A percentile compares a stretch with the other conserved stretches of the same genome.
Conservation (phyloP, 2,888 invertebrate species). For the Onchidella celtica region DNA sequence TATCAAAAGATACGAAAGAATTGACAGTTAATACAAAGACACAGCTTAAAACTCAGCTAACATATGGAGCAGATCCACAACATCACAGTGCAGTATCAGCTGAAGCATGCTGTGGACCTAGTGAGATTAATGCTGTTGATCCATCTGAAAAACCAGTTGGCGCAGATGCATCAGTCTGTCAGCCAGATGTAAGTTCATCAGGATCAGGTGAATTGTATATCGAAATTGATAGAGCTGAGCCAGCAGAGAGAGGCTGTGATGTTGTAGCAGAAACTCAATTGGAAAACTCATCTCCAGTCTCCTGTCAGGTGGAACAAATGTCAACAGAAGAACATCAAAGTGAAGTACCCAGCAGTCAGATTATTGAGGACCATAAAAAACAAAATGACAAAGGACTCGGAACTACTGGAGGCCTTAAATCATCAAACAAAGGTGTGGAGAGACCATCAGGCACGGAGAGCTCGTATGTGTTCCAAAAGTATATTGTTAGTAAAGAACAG, state of each 20-base stretch:
- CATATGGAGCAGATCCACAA: no score
- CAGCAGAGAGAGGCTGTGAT: not conserved
- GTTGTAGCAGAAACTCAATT: slow-evolving; percentile 36
- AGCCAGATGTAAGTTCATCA: not conserved
- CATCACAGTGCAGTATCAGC: not conserved
- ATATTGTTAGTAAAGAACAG: not conserved
- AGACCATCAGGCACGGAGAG: slow-evolving; percentile 23
- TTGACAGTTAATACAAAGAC: not conserved
- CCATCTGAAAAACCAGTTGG: not conserved
- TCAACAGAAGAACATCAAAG: not conserved
- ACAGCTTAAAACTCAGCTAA: not conserved
- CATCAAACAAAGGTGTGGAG: not conserved
- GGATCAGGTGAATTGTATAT: slow-evolving; percentile 35
- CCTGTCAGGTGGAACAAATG: no score
- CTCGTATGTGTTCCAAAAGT: slow-evolving; percentile 20
- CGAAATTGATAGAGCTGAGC: not conserved
- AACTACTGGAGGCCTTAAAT: not conserved
- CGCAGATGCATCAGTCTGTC: not conserved
- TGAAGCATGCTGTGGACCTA: not conserved
- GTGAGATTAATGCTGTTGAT: not conserved
- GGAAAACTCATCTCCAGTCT: slow-evolving; percentile 7
- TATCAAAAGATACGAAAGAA: not conserved
- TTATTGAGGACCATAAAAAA: not conserved
- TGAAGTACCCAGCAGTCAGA: not conserved
- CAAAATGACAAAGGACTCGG: not conserved